Conservation (phyloP, 2,797 vertebrate species). For the Iguana delicatissima region DNA sequence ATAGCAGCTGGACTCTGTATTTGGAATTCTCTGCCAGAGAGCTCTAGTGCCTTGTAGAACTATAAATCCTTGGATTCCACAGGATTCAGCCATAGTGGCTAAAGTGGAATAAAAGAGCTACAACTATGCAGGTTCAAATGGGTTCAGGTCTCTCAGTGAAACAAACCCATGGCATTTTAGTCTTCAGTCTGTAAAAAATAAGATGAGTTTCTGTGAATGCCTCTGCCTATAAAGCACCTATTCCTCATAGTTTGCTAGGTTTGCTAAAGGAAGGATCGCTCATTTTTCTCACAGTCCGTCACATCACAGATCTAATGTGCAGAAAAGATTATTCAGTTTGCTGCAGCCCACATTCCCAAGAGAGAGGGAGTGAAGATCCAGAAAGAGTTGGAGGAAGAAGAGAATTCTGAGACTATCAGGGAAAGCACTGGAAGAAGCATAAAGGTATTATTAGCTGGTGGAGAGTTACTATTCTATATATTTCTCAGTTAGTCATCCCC, state of each 20-base stretch:
- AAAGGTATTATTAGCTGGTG: no score
- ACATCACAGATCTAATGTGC: background rate
- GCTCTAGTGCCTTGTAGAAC: background rate
- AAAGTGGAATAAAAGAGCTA: no score
- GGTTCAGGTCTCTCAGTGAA: background rate
- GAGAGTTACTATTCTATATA: no score
- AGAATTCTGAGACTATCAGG: background rate
- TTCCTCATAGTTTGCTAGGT: background rate
- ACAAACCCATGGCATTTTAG: background rate
- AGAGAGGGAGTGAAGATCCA: background rate
- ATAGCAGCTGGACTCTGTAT: no score
- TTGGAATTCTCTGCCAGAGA: no score
- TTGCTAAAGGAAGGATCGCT: background rate
- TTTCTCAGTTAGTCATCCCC: no score
- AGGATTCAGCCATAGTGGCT: no score
- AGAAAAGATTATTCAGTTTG: no score
- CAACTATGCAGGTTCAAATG: background rate
- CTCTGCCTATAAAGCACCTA: background rate
- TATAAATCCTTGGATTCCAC: background rate
- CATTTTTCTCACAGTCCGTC: background rate
- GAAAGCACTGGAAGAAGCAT: background rate
- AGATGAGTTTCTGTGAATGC: background rate
- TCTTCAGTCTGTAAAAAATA: background rate
- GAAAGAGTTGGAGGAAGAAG: background rate
- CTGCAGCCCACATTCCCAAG: background rate